Evolutionary conservation across 2,888 invertebrate species (phyloP).

Genomic region (Hyposoter dolosus): DNA sequence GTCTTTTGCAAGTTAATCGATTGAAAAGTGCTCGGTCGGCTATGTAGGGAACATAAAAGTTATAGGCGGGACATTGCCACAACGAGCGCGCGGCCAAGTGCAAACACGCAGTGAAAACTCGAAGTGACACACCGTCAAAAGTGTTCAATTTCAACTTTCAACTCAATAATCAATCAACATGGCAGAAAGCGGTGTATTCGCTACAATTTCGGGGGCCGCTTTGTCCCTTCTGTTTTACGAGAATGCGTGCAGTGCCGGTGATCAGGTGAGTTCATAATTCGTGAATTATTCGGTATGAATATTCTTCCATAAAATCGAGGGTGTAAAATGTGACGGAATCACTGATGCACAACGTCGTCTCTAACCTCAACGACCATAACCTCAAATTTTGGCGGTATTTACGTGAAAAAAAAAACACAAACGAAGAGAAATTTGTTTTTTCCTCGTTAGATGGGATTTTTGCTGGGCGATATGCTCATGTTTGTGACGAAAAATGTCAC

Average conservation of each 20-base stretch:
- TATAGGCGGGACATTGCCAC: conserved; percentile 2
- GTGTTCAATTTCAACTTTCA: background rate
- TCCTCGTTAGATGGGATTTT: conserved; percentile 86
- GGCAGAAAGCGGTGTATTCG: conserved; percentile 80
- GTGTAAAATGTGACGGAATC: background rate
- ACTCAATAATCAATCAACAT: conserved; percentile 75
- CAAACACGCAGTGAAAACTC: background rate
- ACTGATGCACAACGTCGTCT: conserved; percentile 1
- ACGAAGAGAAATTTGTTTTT: conserved; percentile 22
- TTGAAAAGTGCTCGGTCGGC: background rate
- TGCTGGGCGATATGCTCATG: conserved; percentile 88
- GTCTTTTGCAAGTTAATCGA: background rate
- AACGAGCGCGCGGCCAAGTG: background rate
- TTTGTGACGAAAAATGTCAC: conserved; percentile 89
- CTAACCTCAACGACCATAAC: conserved; percentile 66
- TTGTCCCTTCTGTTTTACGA: conserved; percentile 89
- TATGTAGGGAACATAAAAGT: background rate
- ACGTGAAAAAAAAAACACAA: conserved; percentile 23
- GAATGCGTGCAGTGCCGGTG: conserved; percentile 87
- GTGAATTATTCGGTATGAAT: background rate
- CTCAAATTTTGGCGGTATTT: conserved; percentile 46
- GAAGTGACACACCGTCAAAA: background rate
- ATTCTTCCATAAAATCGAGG: background rate
- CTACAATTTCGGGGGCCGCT: conserved; percentile 87
- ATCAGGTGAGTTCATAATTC: conserved; percentile 86